phyloP scores from a whole-genome alignment of 1,140 invertebrate species.

The Steinernema khuongi region DNA sequence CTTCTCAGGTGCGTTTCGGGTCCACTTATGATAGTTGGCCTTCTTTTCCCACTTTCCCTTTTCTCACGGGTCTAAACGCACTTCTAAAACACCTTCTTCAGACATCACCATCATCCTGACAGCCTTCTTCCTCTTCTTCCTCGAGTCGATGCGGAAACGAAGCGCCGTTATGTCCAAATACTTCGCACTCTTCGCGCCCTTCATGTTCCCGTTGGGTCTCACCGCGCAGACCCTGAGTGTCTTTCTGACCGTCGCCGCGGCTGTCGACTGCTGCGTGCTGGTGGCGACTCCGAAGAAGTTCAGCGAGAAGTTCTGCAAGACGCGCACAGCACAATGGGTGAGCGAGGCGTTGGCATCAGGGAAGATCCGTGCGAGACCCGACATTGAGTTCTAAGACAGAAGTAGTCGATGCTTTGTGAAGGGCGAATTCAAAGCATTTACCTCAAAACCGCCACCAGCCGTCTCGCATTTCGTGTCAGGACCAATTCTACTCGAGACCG shows the following conservation, averaged over 20 bases:
- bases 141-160: conserved; percentile 42
- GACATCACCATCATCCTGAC: conserved; percentile 39
- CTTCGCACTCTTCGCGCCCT: conserved; percentile 33
- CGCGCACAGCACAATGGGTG: conserved; percentile 33
- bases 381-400: too few relatives aligned
- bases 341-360: neutral
- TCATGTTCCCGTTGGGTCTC: conserved; percentile 50
- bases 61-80: neutral
- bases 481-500: too few relatives aligned
- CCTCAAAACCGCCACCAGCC: too few relatives aligned
- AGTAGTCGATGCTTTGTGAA: too few relatives aligned
- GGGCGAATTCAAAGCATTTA: too few relatives aligned
- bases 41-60: too few relatives aligned
- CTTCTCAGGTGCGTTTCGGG: too few relatives aligned
- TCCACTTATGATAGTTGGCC: too few relatives aligned
- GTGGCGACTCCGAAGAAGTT: conserved; percentile 35
- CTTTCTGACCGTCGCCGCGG: conserved; percentile 45
- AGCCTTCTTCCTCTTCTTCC: conserved; percentile 40
- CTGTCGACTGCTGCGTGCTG: conserved; percentile 45
- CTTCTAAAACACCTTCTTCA: too few relatives aligned
- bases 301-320: conserved; percentile 39
- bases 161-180: conserved; percentile 27
- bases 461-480: too few relatives aligned
- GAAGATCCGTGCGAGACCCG: neutral
- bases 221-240: conserved; percentile 48